Evolutionary conservation across 2,797 vertebrate genomes (phyloP).

Genomic region (Amphiprion clarkii): DNA sequence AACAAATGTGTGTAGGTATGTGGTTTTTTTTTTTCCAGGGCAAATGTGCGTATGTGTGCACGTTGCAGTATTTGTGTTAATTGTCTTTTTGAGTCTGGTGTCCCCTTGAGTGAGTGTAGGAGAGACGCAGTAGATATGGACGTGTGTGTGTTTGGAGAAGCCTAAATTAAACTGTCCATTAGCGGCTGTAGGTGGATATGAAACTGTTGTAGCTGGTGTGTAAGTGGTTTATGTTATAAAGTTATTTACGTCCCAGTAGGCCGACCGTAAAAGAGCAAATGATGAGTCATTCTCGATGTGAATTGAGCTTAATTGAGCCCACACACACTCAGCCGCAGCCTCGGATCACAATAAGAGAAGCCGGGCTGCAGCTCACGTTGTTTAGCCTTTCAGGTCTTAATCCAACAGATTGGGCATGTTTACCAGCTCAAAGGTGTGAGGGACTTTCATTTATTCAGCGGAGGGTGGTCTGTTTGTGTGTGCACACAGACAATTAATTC

Average conservation of each 20-base stretch:
- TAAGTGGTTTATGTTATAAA: constrained; percentile 70
- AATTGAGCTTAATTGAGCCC: constrained; percentile 70
- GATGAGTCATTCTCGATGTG: constrained; percentile 74
- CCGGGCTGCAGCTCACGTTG: constrained; percentile 36
- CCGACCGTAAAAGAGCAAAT: constrained; percentile 71
- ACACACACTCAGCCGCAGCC: constrained; percentile 45
- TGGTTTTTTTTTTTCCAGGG: constrained; percentile 53
- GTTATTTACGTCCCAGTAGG: constrained; percentile 73
- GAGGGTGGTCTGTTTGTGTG: constrained; percentile 54
- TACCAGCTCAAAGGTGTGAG: constrained; percentile 71
- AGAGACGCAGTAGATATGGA: constrained; percentile 25
- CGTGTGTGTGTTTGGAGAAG: constrained; percentile 15
- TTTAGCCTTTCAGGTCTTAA: constrained; percentile 59
- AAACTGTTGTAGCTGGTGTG: constrained; percentile 60
- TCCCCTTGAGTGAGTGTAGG: constrained; percentile 55
- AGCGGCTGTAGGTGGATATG: constrained; percentile 68
- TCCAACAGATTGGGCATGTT: constrained; percentile 70
- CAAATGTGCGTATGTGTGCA: constrained; percentile 43
- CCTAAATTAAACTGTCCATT: constrained; percentile 75
- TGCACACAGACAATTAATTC: constrained; percentile 43
- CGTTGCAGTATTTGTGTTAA: constrained; percentile 36
- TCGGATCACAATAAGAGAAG: constrained; percentile 33
- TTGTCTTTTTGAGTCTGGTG: constrained; percentile 36
- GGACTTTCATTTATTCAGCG: constrained; percentile 66
- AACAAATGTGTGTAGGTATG: constrained; percentile 54